A percentile compares a stretch with the other conserved stretches of the same genome.
These are phyloP conservation scores for Tribolium freemani DNA, from an alignment of 2,888 invertebrate genomes.

Conservation along the genomic window DNA sequence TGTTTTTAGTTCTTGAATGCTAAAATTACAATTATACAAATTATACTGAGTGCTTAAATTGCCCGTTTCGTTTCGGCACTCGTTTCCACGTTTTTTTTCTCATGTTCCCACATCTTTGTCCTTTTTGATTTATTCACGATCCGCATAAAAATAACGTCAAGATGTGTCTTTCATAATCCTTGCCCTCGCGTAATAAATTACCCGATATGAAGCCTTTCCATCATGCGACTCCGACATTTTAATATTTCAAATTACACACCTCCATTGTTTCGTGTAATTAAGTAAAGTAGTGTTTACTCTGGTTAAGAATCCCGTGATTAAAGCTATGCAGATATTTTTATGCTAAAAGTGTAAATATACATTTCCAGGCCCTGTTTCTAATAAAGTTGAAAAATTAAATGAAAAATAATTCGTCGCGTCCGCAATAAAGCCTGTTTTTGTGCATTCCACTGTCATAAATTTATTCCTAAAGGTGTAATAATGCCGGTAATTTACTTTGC, in stretches of 20 bases:
- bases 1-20: no score
- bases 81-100: neutral
- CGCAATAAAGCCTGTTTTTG: conserved; percentile 26
- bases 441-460: conserved; percentile 27
- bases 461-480: conserved; percentile 38
- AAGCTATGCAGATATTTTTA: neutral
- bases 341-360: neutral
- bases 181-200: conserved; percentile 1
- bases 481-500: conserved; percentile 36
- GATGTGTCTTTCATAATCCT: conserved; percentile 5
- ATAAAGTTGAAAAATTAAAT: conserved; percentile 7
- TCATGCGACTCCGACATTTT: conserved; percentile 2
- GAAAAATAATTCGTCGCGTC: conserved; percentile 33
- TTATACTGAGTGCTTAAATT: no score
- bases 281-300: neutral
- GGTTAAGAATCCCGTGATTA: neutral
- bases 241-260: conserved; percentile 2
- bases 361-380: neutral
- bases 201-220: conserved; percentile 15
- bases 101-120: neutral
- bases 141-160: conserved; percentile 4
- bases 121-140: neutral
- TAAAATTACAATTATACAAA: no score
- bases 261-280: neutral
- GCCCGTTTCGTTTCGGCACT: no score